Conservation (phyloP, 2,797 vertebrate genomes). For the Chromobotia macracanthus region DNA sequence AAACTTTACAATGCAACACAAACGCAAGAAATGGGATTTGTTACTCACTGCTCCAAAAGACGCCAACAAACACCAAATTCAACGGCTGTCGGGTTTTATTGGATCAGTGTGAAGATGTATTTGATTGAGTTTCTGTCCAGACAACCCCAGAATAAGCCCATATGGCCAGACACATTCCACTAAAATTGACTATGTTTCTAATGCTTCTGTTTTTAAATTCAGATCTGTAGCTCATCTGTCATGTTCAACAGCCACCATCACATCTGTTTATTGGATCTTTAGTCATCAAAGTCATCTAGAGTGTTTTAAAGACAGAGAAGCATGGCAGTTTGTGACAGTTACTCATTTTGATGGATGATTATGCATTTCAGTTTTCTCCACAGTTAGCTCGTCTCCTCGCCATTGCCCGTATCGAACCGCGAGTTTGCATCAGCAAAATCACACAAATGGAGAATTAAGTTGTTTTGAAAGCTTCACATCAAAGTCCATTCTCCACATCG, state of each 20-base stretch:
- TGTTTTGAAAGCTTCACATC: conserved; percentile 32
- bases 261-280: conserved; percentile 39
- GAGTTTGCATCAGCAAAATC: conserved; percentile 4
- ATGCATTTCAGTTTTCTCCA: conserved; percentile 25
- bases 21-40: not conserved
- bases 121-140: not conserved
- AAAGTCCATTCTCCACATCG: conserved; percentile 29
- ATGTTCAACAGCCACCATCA: conserved; percentile 36
- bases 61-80: not conserved
- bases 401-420: conserved; percentile 6
- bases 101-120: conserved; percentile 1
- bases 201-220: conserved; percentile 20
- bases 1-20: not conserved
- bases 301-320: conserved; percentile 37
- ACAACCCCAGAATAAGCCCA: not conserved
- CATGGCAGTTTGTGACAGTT: conserved; percentile 29
- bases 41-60: not conserved
- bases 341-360: conserved; percentile 33
- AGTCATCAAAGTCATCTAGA: conserved; percentile 40
- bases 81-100: not conserved
- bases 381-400: conserved; percentile 33
- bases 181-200: conserved; percentile 2
- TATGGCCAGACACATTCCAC: not conserved
- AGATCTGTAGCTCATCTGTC: conserved; percentile 28
- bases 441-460: conserved; percentile 33